Conservation (phyloP, 2,113 vertebrate species). For the Eublepharis macularius region DNA sequence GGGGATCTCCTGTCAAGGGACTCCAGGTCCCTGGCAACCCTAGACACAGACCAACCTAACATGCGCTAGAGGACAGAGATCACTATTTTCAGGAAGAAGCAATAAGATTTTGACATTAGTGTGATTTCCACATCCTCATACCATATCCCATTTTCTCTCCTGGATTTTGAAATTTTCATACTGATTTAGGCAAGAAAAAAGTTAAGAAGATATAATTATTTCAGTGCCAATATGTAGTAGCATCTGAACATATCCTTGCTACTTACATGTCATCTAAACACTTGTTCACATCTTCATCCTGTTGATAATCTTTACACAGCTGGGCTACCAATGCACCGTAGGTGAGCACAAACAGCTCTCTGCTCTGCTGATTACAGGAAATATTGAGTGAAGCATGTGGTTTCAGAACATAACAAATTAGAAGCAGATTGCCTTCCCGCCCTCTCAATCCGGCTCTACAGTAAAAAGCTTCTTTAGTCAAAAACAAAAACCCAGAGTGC, state of each 20-base stretch:
- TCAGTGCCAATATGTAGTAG: background rate
- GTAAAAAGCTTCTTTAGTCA: background rate
- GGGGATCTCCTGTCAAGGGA: too few species aligned
- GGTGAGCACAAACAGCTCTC: slow-evolving; percentile 82
- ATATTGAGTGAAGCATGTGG: background rate
- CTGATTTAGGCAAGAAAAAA: background rate
- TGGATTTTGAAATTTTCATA: background rate
- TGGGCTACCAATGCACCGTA: slow-evolving; percentile 83
- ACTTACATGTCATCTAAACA: slow-evolving; percentile 83
- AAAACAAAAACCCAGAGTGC: background rate
- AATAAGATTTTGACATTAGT: background rate
- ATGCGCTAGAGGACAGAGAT: background rate
- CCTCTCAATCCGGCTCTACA: background rate
- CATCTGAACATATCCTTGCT: background rate
- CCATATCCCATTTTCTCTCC: background rate
- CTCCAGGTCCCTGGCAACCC: too few species aligned
- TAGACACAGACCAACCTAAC: background rate
- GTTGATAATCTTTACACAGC: slow-evolving; percentile 82
- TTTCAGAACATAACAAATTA: background rate
- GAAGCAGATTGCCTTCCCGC: background rate
- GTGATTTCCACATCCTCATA: background rate
- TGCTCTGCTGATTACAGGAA: slow-evolving; percentile 69
- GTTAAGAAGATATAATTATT: background rate
- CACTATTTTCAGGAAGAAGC: background rate
- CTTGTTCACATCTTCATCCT: slow-evolving; percentile 83